A percentile compares a stretch with the other conserved stretches of the same genome.
Evolutionary conservation across 2,113 vertebrate species (phyloP).

Genomic region (Ceyx margarethae): DNA sequence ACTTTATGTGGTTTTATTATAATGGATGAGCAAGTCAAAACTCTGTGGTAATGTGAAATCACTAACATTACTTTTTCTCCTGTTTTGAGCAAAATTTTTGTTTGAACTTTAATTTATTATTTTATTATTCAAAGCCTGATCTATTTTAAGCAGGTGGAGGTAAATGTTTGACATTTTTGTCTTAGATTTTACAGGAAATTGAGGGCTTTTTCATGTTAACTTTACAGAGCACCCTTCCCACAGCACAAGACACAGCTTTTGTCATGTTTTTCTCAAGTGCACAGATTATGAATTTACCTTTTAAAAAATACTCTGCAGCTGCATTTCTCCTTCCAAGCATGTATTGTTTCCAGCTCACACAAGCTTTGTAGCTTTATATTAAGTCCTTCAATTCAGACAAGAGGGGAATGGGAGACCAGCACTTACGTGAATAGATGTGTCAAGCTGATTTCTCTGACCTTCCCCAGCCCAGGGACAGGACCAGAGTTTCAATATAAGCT

Average conservation of each 20-base stretch:
- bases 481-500: not conserved
- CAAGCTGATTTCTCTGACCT: not conserved
- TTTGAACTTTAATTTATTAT: not conserved
- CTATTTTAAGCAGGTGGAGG: not conserved
- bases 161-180: not conserved
- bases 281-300: not conserved
- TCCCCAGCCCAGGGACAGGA: not conserved
- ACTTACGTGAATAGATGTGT: fast-evolving
- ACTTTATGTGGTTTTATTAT: not conserved
- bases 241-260: not conserved
- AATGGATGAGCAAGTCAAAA: not conserved
- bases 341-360: not conserved
- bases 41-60: not conserved
- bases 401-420: not conserved
- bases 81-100: not conserved
- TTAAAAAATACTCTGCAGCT: not conserved
- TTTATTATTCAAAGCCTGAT: not conserved
- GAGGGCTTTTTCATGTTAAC: fast-evolving
- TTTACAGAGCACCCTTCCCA: not conserved
- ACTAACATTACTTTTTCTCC: not conserved
- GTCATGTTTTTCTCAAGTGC: not conserved
- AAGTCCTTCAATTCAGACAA: not conserved
- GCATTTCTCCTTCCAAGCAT: not conserved
- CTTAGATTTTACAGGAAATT: not conserved
- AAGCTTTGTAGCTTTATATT: not conserved